phyloP scores from a whole-genome alignment of 1,140 invertebrate genomes.

The Diorhabda carinulata region DNA sequence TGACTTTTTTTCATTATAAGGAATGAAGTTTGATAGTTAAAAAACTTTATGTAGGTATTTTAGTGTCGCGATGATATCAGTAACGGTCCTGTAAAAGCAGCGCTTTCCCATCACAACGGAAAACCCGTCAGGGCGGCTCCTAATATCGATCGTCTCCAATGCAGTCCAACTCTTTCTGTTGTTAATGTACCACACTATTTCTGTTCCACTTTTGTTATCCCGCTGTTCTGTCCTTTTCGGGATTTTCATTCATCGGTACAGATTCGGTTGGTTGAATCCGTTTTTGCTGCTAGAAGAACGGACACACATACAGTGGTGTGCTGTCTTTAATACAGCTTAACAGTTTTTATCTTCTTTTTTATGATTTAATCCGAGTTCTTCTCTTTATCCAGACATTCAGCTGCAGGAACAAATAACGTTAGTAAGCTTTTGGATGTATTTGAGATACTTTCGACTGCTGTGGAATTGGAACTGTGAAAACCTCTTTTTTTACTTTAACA shows the following conservation, averaged over 20 bases:
- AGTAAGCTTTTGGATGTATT: no score
- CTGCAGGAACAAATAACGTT: no score
- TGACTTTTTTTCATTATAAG: no score
- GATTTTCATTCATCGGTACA: slow-evolving; percentile 15
- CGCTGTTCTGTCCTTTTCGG: slow-evolving; percentile 7
- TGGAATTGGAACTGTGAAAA: no score
- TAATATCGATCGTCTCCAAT: slow-evolving; percentile 24
- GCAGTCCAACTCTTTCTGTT: slow-evolving; percentile 17
- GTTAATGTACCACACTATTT: slow-evolving; percentile 17
- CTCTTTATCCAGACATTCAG: no score
- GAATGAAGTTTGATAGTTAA: no score
- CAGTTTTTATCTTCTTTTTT: background rate
- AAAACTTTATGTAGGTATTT: no score
- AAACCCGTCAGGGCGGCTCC: slow-evolving; percentile 29
- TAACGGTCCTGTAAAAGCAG: background rate
- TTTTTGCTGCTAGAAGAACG: background rate
- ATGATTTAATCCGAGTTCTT: background rate
- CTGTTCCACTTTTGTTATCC: slow-evolving; percentile 22
- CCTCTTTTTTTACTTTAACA: no score
- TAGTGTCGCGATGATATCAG: background rate
- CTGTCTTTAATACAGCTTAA: background rate
- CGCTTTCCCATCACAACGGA: slow-evolving; percentile 8
- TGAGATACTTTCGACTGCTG: no score
- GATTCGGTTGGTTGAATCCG: slow-evolving; percentile 4
- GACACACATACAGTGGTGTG: slow-evolving; percentile 1